These are phyloP conservation scores for Rhingia rostrata DNA, from an alignment of 2,888 invertebrate genomes.

Conservation along the genomic window DNA sequence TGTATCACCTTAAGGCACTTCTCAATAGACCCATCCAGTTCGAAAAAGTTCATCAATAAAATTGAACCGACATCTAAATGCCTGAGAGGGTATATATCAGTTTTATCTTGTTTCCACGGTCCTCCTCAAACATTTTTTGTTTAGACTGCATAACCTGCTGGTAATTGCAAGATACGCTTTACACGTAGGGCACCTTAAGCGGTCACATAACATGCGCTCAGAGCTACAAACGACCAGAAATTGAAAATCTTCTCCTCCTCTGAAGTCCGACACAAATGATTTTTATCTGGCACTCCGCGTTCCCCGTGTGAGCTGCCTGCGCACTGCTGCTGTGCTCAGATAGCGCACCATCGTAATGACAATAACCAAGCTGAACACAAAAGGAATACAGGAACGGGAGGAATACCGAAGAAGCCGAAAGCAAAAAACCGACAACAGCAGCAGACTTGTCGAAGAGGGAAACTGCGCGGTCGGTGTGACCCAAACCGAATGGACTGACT, in stretches of 20 bases:
- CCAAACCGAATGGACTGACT: constrained; percentile 26
- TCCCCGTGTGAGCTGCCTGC: constrained; percentile 60
- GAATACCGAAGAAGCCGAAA: constrained; percentile 62
- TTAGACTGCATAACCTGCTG: constrained; percentile 56
- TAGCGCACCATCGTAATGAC: constrained; percentile 64
- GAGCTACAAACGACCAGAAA: constrained; percentile 26
- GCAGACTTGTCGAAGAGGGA: constrained; percentile 5
- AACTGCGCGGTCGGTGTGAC: constrained; percentile 51
- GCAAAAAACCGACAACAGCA: constrained; percentile 22
- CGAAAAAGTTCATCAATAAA: neutral
- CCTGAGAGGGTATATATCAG: constrained; percentile 14
- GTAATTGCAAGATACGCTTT: constrained; percentile 69
- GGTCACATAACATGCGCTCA: constrained; percentile 61
- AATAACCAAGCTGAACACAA: constrained; percentile 30
- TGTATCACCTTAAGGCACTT: neutral
- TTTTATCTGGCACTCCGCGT: constrained; percentile 64
- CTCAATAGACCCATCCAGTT: neutral
- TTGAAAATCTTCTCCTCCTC: constrained; percentile 49
- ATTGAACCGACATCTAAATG: constrained; percentile 6
- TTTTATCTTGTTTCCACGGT: constrained; percentile 42
- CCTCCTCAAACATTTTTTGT: constrained; percentile 36
- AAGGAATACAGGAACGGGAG: constrained; percentile 52
- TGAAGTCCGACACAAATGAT: constrained; percentile 64
- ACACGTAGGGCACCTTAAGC: constrained; percentile 55
- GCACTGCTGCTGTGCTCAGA: constrained; percentile 65